Evolutionary conservation across 1,140 invertebrate species (phyloP), one percentile per base, ranked within the genome.

Genomic region (Heliconius hewitsoni): DNA sequence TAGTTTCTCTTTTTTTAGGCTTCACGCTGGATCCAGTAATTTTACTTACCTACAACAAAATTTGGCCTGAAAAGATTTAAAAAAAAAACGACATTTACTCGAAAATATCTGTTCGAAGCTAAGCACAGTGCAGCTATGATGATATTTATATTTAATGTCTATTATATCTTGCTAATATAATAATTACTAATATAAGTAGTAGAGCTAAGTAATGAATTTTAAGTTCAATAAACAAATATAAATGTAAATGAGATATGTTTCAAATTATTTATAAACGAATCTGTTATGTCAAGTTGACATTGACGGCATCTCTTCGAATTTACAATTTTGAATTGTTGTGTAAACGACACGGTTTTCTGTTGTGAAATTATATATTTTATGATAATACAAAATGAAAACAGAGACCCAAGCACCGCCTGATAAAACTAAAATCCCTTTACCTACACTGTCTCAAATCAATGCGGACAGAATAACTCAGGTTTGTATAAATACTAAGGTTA

Each of bases 371-470:
- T 39, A 50, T 23, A 52, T 77, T 74, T 60, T 73, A 52, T 77
- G 57, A 37, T 77, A 72, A 57, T 52, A 80, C 73, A 93, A 87
- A 80, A 94, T 94, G 91, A 92, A 94, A 81, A 78, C 73, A 5
- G 91, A 93, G 50, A 66, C 84, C 37, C 82, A 85, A 30, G 76
- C 84, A 42, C 76, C 90, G 13, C 71, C 84, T 13, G 91, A 94
- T 52, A 96, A 96, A 87, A 94, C 94, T 73, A 96, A 96, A 90
- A 95, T 96, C 87, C 96, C 96, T 8, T 95, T 96, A 60, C 96
- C 97, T 2, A 98, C 98, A 3, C 96, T 98, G 16, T 96, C 97
- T 74, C 97, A 98, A 90, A 98, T 98, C 27, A 98, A 98, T 91
- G 95, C 97, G 42, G 97, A 98, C 88, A 95, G 95, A 90, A 97